Evolutionary conservation across 1,140 invertebrate species (phyloP).

Genomic region (Gryon sp.): DNA sequence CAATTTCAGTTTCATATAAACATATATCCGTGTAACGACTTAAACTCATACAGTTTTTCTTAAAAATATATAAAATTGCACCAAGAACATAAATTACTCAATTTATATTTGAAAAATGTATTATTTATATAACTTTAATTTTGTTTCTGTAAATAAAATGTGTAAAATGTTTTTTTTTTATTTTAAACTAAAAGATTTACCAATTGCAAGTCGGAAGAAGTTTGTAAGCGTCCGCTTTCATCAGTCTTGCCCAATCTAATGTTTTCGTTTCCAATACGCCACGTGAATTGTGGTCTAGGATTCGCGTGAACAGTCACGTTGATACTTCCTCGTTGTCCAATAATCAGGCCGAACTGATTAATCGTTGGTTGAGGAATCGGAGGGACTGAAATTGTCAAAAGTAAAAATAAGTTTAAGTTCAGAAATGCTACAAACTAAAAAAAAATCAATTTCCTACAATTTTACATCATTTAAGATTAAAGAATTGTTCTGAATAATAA

Average conservation of each 20-base stretch:
- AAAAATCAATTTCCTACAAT: neutral
- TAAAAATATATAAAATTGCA: too few relatives aligned
- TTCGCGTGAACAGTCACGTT: slow-evolving; percentile 85
- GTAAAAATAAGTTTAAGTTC: neutral
- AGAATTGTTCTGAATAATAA: neutral
- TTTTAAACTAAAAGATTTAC: slow-evolving; percentile 77
- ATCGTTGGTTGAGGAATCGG: slow-evolving; percentile 83
- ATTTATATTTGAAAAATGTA: too few relatives aligned
- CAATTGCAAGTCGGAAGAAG: slow-evolving; percentile 78
- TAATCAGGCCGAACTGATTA: slow-evolving; percentile 85
- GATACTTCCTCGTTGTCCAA: slow-evolving; percentile 84
- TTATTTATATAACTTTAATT: neutral
- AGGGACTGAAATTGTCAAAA: slow-evolving; percentile 69
- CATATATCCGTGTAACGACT: too few relatives aligned
- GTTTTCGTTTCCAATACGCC: slow-evolving; percentile 82
- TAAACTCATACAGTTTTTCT: too few relatives aligned
- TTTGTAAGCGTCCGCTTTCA: slow-evolving; percentile 78
- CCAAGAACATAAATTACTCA: too few relatives aligned
- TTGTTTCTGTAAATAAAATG: neutral
- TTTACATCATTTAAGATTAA: too few relatives aligned
- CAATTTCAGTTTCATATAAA: too few relatives aligned
- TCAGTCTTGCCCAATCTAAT: slow-evolving; percentile 80
- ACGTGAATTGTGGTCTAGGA: slow-evolving; percentile 83
- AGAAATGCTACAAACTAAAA: too few relatives aligned
- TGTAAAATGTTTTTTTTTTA: too few relatives aligned